Percentiles rank a stretch among this genome's conserved stretches.
These are phyloP conservation scores for Pterocles orientalis DNA, from an alignment of 2,113 vertebrate genomes.

Conservation along the genomic window DNA sequence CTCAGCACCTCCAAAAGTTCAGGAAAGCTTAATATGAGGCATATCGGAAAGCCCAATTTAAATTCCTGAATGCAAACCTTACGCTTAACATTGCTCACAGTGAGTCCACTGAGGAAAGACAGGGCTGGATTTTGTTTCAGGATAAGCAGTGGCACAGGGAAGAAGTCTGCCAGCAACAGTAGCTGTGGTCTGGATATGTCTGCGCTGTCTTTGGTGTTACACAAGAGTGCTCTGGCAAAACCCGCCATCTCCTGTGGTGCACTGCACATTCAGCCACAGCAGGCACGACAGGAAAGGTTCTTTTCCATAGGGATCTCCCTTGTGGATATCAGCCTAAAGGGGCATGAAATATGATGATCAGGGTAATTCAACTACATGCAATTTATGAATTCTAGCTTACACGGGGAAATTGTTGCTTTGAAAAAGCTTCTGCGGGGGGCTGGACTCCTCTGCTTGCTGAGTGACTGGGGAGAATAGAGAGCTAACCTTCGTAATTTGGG, in stretches of 20 bases:
- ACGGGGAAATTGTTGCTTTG: background rate
- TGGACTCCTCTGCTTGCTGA: background rate
- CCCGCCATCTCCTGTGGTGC: background rate
- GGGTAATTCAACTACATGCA: background rate
- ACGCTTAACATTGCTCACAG: background rate
- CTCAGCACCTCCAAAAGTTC: background rate
- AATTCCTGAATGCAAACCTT: background rate
- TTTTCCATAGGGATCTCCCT: background rate
- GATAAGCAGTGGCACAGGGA: background rate
- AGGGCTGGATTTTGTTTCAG: background rate
- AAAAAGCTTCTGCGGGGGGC: background rate
- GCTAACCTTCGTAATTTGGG: background rate
- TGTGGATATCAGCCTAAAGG: background rate
- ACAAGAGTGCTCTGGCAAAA: background rate
- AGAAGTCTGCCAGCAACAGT: background rate
- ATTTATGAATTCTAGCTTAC: background rate
- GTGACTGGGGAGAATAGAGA: background rate
- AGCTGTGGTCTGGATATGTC: background rate
- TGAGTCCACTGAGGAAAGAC: background rate
- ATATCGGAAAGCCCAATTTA: background rate
- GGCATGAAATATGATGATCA: background rate
- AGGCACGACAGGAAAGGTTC: background rate
- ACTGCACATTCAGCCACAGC: background rate
- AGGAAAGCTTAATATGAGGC: background rate
- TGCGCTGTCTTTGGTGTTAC: background rate